Evolutionary conservation across 1,140 invertebrate species (phyloP).

Genomic region (Neodiprion virginianus): DNA sequence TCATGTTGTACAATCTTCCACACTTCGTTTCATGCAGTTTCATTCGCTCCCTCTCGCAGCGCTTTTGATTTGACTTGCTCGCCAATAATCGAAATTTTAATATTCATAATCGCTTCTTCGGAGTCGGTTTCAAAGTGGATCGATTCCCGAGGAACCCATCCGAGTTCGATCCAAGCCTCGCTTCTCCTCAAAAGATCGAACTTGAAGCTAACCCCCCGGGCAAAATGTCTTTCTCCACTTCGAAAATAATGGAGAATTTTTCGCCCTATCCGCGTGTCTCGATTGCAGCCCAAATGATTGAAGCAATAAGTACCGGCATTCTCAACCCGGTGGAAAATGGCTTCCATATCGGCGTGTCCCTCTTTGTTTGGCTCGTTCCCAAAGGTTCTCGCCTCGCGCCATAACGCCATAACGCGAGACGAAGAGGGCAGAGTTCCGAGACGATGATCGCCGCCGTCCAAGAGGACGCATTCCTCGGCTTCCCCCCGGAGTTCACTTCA

Average conservation of each 20-base stretch:
- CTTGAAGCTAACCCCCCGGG: no score
- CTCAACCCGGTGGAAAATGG: not conserved
- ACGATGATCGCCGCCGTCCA: slow-evolving; percentile 2
- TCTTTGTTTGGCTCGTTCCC: not conserved
- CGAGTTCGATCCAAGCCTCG: no score
- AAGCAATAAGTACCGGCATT: not conserved
- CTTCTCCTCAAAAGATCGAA: no score
- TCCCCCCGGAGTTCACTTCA: slow-evolving; percentile 6
- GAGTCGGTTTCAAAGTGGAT: no score
- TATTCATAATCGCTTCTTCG: no score
- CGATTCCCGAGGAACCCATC: no score
- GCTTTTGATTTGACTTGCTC: no score
- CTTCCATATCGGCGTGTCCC: not conserved
- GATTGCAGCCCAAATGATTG: not conserved
- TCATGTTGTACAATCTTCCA: no score
- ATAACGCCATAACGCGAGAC: not conserved
- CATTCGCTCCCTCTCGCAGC: no score
- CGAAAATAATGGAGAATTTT: not conserved
- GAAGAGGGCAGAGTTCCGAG: slow-evolving; percentile 4
- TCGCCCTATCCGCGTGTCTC: not conserved
- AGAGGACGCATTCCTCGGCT: slow-evolving; percentile 3
- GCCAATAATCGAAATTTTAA: no score
- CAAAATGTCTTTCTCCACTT: no score
- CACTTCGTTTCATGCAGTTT: no score
- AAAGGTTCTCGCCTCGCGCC: not conserved